A percentile compares a stretch with the other conserved stretches of the same genome.
phyloP scores from a whole-genome alignment of 2,888 invertebrate genomes.

The Aleiodes testaceus region DNA sequence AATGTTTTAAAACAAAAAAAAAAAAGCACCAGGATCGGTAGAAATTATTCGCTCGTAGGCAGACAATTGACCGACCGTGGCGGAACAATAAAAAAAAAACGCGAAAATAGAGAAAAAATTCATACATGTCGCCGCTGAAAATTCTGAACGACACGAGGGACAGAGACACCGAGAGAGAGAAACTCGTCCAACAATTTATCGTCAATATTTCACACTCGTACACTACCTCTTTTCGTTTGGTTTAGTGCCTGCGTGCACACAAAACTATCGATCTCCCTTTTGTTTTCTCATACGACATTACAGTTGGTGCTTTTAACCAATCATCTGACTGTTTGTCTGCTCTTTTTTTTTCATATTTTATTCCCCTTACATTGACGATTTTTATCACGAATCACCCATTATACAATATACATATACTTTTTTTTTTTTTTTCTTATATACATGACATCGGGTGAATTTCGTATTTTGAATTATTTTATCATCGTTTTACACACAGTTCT shows the following conservation, averaged over 20 bases:
- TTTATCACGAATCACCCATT: slow-evolving; percentile 25
- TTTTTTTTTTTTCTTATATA: not conserved
- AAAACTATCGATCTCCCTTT: slow-evolving; percentile 24
- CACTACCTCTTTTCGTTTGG: slow-evolving; percentile 22
- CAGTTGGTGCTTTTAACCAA: slow-evolving; percentile 14
- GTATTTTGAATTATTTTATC: not conserved
- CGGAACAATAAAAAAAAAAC: slow-evolving; percentile 18
- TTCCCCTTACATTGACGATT: not conserved
- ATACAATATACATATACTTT: slow-evolving; percentile 17
- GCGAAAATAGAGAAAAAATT: slow-evolving; percentile 31
- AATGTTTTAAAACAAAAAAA: slow-evolving; percentile 1
- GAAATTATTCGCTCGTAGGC: slow-evolving; percentile 41
- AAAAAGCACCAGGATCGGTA: slow-evolving; percentile 30
- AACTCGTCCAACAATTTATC: slow-evolving; percentile 33
- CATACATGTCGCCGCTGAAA: slow-evolving; percentile 25
- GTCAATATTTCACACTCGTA: slow-evolving; percentile 38
- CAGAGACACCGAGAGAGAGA: slow-evolving; percentile 11
- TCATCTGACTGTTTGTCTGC: slow-evolving; percentile 6
- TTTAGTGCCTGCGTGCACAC: slow-evolving; percentile 13
- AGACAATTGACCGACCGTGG: slow-evolving; percentile 42
- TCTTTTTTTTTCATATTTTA: not conserved
- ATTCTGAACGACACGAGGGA: slow-evolving; percentile 28
- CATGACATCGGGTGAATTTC: slow-evolving; percentile 18
- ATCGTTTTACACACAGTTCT: slow-evolving; percentile 3
- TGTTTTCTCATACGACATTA: slow-evolving; percentile 23